A percentile compares a stretch with the other conserved stretches of the same genome.
Conservation (phyloP, 2,888 invertebrate species). For the Pseudeuparius sepicola region DNA sequence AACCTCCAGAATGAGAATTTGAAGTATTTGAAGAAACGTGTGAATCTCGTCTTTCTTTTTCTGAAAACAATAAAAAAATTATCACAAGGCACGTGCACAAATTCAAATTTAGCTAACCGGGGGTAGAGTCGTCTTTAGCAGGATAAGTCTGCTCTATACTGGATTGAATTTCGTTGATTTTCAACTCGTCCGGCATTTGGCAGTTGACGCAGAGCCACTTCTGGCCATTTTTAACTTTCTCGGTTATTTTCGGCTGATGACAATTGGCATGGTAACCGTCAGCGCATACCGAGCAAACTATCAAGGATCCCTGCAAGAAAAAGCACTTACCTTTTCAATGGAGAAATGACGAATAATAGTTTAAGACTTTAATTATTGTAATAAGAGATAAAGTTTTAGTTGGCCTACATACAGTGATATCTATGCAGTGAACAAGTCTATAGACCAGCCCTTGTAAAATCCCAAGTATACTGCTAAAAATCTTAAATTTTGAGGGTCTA, state of each 20-base stretch:
- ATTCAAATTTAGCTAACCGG: no score
- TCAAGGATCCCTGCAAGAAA: constrained; percentile 29
- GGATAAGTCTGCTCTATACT: no score
- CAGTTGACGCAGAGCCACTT: constrained; percentile 69
- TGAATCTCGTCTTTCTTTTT: no score
- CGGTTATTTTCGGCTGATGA: constrained; percentile 59
- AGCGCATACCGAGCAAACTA: constrained; percentile 63
- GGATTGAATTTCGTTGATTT: constrained; percentile 36
- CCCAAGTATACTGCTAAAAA: no score
- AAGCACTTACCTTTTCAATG: neutral
- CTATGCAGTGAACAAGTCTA: no score
- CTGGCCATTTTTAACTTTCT: constrained; percentile 46
- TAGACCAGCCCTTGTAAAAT: no score
- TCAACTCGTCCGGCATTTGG: constrained; percentile 36
- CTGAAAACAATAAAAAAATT: no score
- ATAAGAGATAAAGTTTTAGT: constrained; percentile 6
- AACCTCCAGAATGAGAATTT: constrained; percentile 20
- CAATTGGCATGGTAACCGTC: constrained; percentile 78
- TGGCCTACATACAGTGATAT: no score
- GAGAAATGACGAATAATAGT: neutral
- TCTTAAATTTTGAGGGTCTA: no score
- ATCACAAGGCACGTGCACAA: no score
- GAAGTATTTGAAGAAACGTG: no score
- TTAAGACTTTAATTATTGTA: neutral
- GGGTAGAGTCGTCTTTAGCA: no score